Percentiles rank a stretch among this genome's conserved stretches.
These are phyloP conservation scores for Fregata magnificens DNA, from an alignment of 2,113 vertebrate species.

Conservation along the genomic window DNA sequence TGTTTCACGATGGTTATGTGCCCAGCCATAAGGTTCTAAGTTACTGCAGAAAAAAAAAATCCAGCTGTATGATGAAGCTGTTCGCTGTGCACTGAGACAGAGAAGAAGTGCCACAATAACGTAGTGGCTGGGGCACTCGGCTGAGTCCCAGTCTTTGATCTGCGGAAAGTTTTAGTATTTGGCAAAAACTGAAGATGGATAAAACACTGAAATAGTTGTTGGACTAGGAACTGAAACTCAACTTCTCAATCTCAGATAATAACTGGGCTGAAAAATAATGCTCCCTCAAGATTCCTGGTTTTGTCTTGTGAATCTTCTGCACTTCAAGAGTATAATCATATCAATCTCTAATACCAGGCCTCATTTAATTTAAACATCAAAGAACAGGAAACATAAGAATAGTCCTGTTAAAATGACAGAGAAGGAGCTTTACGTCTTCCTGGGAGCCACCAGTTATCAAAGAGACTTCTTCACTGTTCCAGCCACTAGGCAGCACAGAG, in stretches of 20 bases:
- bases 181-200: not conserved
- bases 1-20: not conserved
- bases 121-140: not conserved
- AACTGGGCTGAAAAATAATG: not conserved
- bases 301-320: not conserved
- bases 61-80: not conserved
- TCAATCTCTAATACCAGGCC: not conserved
- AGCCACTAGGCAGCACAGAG: not conserved
- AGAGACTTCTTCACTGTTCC: not conserved
- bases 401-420: not conserved
- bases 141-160: not conserved
- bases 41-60: not conserved
- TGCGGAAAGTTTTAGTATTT: not conserved
- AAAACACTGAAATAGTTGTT: not conserved
- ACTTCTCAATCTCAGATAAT: not conserved
- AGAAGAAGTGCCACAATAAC: not conserved
- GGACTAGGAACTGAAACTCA: not conserved
- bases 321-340: not conserved
- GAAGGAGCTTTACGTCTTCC: not conserved
- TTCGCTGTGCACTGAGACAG: not conserved
- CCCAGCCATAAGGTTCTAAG: not conserved
- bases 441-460: not conserved
- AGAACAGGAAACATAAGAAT: not conserved
- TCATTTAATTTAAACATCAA: not conserved
- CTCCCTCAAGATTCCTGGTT: not conserved